These are phyloP conservation scores for Heterodera schachtii DNA, from an alignment of 1,140 invertebrate species.

Conservation along the genomic window DNA sequence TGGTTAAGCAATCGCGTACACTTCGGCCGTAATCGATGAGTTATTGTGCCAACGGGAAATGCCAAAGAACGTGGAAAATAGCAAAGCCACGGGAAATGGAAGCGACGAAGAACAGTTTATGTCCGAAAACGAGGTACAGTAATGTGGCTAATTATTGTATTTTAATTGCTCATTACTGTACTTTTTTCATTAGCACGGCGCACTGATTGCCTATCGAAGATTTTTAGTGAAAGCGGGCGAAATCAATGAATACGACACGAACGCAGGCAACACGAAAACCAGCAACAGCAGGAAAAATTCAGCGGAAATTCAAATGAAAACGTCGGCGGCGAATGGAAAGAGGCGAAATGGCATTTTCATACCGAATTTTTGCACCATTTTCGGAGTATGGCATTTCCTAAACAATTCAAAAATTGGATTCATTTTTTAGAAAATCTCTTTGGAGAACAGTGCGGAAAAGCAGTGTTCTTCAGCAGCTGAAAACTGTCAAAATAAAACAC, in stretches of 20 bases:
- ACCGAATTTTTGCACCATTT: background rate
- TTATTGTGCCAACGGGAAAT: background rate
- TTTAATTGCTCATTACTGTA: background rate
- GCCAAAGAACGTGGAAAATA: background rate
- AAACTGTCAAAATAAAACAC: background rate
- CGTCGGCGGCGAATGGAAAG: background rate
- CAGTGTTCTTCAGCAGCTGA: background rate
- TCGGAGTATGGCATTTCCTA: background rate
- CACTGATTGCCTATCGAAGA: constrained; percentile 6
- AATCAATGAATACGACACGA: constrained; percentile 3
- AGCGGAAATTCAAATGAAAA: background rate
- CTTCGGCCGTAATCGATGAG: too few species aligned
- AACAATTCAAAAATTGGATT: background rate
- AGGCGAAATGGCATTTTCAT: background rate
- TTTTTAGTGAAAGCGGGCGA: constrained; percentile 3
- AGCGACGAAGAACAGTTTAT: background rate
- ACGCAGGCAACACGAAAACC: too few species aligned
- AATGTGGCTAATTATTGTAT: background rate
- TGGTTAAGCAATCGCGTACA: too few species aligned
- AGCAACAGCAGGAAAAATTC: background rate
- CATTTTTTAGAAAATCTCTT: background rate
- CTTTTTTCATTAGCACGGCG: background rate
- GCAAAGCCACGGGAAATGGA: background rate
- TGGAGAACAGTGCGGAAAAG: background rate
- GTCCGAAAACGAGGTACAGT: background rate